Base-by-base conservation (phyloP, 2,797 vertebrate genomes). In the Danio aesculapii region DNA sequence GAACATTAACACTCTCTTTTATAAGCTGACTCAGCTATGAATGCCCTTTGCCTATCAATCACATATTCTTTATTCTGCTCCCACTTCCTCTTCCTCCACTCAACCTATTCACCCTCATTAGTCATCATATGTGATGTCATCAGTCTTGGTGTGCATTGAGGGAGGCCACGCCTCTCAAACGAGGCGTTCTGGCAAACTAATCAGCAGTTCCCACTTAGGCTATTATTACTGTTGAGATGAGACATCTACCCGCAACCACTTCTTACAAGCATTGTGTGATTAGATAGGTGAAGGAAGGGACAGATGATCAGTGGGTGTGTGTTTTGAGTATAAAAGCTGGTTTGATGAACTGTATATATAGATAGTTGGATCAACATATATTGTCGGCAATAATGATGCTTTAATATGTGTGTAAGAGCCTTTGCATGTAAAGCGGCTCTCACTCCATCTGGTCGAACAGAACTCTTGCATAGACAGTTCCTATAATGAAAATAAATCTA, bases 51-150 rank as follows among this genome's bases (percentile, higher is more conserved):
- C 6, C 46, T 10, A 19, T 81, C 63, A 52, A 53, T 68, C 79
- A 44, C 64, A 61, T 14, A 21, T 62, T 69, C 30, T 21, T 63
- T 59, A 14, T 64, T 79, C 55, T 43, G 13, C 41, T 69, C 43
- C 17, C 43, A 39, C 21, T 30, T 72, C 39, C 41, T 73, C 43
- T 39, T 74, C 61, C 19, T 49, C 11, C 41, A 55, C 16, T 73
- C 61, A 49, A 64, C 16, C 41, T 7, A 13, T 41, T 66, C 19
- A 57, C 17, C 49, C 61, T 64, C 50, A 55, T 73, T 66, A 73
- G 58, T 57, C 50, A 80, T 66, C 13, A 53, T 73, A 19, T 47
- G 43, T 64, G 58, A 79, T 70, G 69, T 72, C 68, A 79, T 53
- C 9, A 16, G 6, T 39, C 30, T 52, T 39, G 49, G n/a, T 9